phyloP scores from a whole-genome alignment of 2,888 invertebrate species.

The Dynastes maya region DNA sequence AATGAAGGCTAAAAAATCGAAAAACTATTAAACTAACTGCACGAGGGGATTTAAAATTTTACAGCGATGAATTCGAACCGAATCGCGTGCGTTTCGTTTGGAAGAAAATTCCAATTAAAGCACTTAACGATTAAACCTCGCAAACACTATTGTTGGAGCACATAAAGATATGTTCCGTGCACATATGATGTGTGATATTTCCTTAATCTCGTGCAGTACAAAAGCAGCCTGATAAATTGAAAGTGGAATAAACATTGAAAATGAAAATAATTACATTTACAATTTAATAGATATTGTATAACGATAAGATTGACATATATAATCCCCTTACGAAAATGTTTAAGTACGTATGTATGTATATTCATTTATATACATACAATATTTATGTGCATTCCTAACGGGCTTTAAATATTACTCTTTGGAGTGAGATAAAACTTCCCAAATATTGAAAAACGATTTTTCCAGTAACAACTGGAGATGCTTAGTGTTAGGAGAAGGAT shows the following conservation, averaged over 20 bases:
- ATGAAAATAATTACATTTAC: slow-evolving; percentile 32
- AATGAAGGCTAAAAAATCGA: too few species aligned
- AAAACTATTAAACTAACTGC: too few species aligned
- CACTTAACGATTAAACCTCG: background rate
- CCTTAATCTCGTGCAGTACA: slow-evolving; percentile 16
- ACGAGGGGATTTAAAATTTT: too few species aligned
- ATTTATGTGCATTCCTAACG: background rate
- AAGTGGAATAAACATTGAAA: slow-evolving; percentile 27
- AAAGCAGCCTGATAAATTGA: slow-evolving; percentile 19
- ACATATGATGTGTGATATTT: slow-evolving; percentile 6
- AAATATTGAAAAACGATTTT: too few species aligned
- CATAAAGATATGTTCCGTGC: slow-evolving; percentile 3
- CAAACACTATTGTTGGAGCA: slow-evolving; percentile 28
- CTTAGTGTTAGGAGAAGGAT: too few species aligned
- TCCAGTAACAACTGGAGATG: too few species aligned
- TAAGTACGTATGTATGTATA: background rate
- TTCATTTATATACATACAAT: background rate
- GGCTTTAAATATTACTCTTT: slow-evolving; percentile 4
- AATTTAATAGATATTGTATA: slow-evolving; percentile 27
- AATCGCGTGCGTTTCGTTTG: background rate
- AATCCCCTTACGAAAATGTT: slow-evolving; percentile 15
- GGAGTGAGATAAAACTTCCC: too few species aligned
- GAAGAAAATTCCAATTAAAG: background rate
- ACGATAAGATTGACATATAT: slow-evolving; percentile 34
- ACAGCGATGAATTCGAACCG: too few species aligned